phyloP scores from a whole-genome alignment of 2,888 invertebrate genomes.

The Polyommatus iphigenia region DNA sequence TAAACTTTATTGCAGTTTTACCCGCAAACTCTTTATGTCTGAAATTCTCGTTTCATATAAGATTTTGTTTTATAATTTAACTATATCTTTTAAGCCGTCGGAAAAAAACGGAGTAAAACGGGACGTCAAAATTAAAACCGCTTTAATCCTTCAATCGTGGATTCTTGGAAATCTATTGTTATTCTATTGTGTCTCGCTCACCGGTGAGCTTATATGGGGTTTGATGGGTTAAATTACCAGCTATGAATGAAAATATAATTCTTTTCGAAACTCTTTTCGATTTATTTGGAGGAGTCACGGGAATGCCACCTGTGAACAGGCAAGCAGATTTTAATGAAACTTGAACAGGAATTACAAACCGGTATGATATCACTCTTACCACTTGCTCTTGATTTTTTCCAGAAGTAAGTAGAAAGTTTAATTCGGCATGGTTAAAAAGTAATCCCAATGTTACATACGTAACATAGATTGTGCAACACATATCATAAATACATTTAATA shows the following conservation, averaged over 20 bases:
- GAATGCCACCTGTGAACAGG: background rate
- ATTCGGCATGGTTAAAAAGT: background rate
- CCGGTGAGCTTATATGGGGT: too few species aligned
- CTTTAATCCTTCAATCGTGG: too few species aligned
- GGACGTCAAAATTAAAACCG: too few species aligned
- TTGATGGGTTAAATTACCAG: too few species aligned
- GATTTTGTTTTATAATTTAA: too few species aligned
- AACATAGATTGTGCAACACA: background rate
- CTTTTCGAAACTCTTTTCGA: background rate
- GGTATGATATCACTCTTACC: constrained; percentile 25
- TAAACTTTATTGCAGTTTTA: background rate
- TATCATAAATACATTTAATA: background rate
- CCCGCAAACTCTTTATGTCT: background rate
- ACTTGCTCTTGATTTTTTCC: constrained; percentile 10
- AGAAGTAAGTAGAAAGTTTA: constrained; percentile 24
- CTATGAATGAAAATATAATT: too few species aligned
- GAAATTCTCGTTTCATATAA: background rate
- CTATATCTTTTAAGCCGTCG: too few species aligned
- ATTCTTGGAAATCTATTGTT: too few species aligned
- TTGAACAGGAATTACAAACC: constrained; percentile 1
- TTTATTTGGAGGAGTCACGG: background rate
- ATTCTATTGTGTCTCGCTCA: too few species aligned
- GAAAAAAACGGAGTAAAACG: too few species aligned
- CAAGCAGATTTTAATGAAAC: background rate
- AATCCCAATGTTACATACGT: background rate